Percentiles rank a stretch among this genome's conserved stretches.
These are phyloP conservation scores for Exocentrus adspersus DNA, from an alignment of 2,888 invertebrate species.

Conservation along the genomic window DNA sequence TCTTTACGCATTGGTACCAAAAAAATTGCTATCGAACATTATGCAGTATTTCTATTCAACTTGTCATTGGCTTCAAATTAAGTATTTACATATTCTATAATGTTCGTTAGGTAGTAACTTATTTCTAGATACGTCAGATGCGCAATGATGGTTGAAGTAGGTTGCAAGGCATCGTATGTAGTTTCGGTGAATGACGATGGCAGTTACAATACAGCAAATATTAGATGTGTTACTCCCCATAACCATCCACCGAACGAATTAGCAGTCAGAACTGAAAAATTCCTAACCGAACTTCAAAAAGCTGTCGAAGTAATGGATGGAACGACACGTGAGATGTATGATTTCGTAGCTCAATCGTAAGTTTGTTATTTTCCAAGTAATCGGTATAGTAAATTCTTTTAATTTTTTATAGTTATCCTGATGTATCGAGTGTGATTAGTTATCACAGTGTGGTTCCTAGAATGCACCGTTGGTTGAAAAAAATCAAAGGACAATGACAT, in stretches of 20 bases:
- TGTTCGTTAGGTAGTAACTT: too few species aligned
- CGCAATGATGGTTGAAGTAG: constrained; percentile 29
- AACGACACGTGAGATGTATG: constrained; percentile 27
- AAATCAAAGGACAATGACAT: constrained; percentile 4
- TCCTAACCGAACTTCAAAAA: constrained; percentile 24
- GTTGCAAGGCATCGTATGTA: constrained; percentile 33
- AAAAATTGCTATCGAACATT: too few species aligned
- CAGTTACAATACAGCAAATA: constrained; percentile 8
- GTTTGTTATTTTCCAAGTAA: background rate
- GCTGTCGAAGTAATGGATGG: constrained; percentile 28
- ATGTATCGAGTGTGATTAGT: constrained; percentile 27
- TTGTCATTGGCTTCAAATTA: too few species aligned
- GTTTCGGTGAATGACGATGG: constrained; percentile 1
- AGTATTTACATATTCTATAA: too few species aligned
- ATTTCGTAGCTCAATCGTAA: constrained; percentile 29
- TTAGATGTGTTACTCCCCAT: constrained; percentile 25
- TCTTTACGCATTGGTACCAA: too few species aligned
- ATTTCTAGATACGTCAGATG: constrained; percentile 32
- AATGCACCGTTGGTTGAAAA: constrained; percentile 36
- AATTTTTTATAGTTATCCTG: constrained; percentile 25
- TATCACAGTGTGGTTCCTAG: constrained; percentile 31
- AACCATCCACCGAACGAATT: constrained; percentile 32
- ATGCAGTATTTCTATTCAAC: too few species aligned
- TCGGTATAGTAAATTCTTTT: background rate
- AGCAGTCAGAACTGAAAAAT: constrained; percentile 24